A percentile compares a stretch with the other conserved stretches of the same genome.
Evolutionary conservation across 2,113 vertebrate species (phyloP).

Genomic region (Gulo gulo): DNA sequence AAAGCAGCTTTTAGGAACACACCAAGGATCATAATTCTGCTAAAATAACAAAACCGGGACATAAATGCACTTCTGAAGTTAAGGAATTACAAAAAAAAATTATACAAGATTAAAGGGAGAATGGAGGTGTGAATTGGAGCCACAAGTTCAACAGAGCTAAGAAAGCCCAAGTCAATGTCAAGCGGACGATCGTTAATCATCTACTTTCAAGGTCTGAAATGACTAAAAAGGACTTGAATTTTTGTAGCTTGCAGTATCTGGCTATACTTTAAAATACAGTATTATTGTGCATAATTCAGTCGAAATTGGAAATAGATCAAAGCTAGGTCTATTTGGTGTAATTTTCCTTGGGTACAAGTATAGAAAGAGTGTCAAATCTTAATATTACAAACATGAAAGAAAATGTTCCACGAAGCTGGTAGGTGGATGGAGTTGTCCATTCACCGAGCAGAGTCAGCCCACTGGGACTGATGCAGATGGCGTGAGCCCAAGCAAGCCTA

Average conservation of each 20-base stretch:
- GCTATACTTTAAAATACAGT: slow-evolving; percentile 51
- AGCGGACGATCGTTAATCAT: slow-evolving; percentile 48
- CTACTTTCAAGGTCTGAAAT: slow-evolving; percentile 52
- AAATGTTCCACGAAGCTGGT: not conserved
- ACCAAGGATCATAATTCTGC: slow-evolving; percentile 12
- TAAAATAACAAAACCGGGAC: slow-evolving; percentile 55
- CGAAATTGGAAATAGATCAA: slow-evolving; percentile 60
- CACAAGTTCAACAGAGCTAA: slow-evolving; percentile 45
- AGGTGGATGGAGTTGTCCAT: not conserved
- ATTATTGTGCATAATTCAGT: slow-evolving; percentile 44
- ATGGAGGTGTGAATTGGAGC: slow-evolving; percentile 23
- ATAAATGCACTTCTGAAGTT: slow-evolving; percentile 54
- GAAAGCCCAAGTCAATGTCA: not conserved
- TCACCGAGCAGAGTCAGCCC: not conserved
- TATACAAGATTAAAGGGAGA: slow-evolving; percentile 37
- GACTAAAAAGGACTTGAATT: slow-evolving; percentile 41
- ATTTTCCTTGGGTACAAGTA: slow-evolving; percentile 31
- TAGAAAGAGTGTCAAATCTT: not conserved
- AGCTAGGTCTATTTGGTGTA: slow-evolving; percentile 46
- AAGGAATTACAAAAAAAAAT: not conserved
- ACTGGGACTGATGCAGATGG: fast-evolving
- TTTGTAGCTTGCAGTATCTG: slow-evolving; percentile 28
- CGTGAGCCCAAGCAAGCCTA: not conserved
- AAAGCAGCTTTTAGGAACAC: slow-evolving; percentile 8
- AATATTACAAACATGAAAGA: not conserved